Evolutionary conservation across 1,140 invertebrate genomes (phyloP).

Genomic region (Pteromalus puparum): DNA sequence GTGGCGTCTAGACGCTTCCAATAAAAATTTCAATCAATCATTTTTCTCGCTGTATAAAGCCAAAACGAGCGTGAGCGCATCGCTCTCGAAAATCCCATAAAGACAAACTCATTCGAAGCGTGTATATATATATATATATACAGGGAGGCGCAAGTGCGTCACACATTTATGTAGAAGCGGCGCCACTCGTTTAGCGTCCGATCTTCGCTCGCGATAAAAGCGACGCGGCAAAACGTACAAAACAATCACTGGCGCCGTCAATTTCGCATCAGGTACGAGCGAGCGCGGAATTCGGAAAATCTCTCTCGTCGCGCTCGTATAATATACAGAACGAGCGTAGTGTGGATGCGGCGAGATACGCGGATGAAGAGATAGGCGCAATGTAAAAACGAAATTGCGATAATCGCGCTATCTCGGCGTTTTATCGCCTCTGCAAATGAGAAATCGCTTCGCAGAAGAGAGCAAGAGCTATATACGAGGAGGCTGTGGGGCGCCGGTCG

Average conservation of each 20-base stretch:
- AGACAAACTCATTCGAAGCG: conserved; percentile 10
- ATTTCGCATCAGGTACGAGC: background rate
- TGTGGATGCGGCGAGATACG: background rate
- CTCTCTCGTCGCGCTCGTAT: background rate
- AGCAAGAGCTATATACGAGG: background rate
- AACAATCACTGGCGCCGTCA: conserved; percentile 31
- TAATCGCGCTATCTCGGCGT: conserved; percentile 41
- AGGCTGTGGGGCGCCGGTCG: background rate
- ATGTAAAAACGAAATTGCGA: conserved; percentile 40
- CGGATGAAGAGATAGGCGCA: conserved; percentile 43
- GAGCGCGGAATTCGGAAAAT: conserved; percentile 36
- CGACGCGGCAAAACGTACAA: background rate
- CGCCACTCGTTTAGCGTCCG: background rate
- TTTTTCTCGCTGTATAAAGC: background rate
- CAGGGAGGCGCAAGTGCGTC: no score
- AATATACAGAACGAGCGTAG: no score
- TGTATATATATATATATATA: no score
- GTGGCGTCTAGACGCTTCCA: background rate
- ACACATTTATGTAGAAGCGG: background rate
- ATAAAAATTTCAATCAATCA: conserved; percentile 30
- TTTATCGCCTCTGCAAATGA: conserved; percentile 40
- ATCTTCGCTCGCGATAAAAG: conserved; percentile 7
- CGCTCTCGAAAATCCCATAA: background rate
- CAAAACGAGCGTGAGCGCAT: background rate
- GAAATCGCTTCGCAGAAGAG: conserved; percentile 40